These are phyloP conservation scores for Oligia latruncula DNA, from an alignment of 2,888 invertebrate species.

Conservation along the genomic window DNA sequence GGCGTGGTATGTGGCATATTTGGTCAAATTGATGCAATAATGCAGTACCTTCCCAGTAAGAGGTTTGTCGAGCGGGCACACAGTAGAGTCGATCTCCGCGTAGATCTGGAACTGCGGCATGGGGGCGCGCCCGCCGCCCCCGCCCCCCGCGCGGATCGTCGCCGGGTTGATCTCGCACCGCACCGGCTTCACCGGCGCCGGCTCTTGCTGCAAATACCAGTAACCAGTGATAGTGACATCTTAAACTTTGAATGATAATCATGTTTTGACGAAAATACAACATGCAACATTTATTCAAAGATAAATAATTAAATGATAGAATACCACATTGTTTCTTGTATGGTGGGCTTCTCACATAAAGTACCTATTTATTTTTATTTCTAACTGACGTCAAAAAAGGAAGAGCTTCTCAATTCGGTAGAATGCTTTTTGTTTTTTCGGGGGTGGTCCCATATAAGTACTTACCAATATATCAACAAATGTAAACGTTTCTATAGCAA, in stretches of 20 bases:
- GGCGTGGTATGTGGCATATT: neutral
- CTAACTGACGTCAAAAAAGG: too few relatives aligned
- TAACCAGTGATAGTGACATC: neutral
- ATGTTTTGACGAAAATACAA: neutral
- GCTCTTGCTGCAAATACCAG: slow-evolving; percentile 73
- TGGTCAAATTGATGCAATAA: neutral
- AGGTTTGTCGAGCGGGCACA: slow-evolving; percentile 95
- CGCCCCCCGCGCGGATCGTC: slow-evolving; percentile 91
- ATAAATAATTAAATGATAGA: neutral
- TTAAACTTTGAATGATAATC: neutral
- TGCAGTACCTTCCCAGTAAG: slow-evolving; percentile 95
- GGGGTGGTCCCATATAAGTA: too few relatives aligned
- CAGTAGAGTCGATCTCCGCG: slow-evolving; percentile 95
- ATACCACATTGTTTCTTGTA: neutral
- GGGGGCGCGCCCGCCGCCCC: slow-evolving; percentile 61
- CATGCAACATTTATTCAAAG: neutral
- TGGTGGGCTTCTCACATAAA: neutral
- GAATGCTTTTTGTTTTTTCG: too few relatives aligned
- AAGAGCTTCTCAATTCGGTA: too few relatives aligned
- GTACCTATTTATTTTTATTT: neutral
- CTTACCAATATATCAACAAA: too few relatives aligned
- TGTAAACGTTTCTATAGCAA: too few relatives aligned
- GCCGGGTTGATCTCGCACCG: slow-evolving; percentile 96
- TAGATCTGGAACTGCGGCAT: slow-evolving; percentile 96
- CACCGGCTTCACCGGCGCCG: slow-evolving; percentile 90